Conservation (phyloP, 2,797 vertebrate species). For the Champsocephalus gunnari region DNA sequence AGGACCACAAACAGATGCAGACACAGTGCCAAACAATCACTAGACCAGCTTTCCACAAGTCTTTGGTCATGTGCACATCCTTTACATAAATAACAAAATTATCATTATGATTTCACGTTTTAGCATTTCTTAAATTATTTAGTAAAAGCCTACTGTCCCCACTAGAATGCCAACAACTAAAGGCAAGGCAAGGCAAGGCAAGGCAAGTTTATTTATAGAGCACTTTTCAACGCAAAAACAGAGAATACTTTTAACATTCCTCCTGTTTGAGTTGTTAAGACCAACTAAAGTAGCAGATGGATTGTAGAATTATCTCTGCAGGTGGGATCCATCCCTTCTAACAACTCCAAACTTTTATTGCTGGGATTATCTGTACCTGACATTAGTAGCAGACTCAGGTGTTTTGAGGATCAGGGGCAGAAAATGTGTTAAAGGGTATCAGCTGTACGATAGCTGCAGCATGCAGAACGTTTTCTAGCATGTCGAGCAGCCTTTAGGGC, state of each 20-base stretch:
- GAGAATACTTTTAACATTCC: not conserved
- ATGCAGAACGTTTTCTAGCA: too few relatives aligned
- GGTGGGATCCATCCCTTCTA: too few relatives aligned
- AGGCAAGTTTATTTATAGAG: too few relatives aligned
- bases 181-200: too few relatives aligned
- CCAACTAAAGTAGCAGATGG: not conserved
- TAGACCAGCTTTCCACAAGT: slow-evolving; percentile 60
- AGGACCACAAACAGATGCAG: slow-evolving; percentile 36
- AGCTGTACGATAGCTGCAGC: too few relatives aligned
- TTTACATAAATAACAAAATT: not conserved
- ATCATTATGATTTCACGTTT: not conserved
- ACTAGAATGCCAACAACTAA: not conserved
- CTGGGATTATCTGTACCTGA: too few relatives aligned
- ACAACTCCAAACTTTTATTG: too few relatives aligned
- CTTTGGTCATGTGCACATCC: slow-evolving; percentile 17
- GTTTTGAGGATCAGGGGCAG: too few relatives aligned
- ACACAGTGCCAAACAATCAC: slow-evolving; percentile 38
- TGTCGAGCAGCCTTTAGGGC: too few relatives aligned
- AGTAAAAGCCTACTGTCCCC: not conserved
- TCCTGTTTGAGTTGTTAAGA: slow-evolving; percentile 3
- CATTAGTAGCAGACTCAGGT: too few relatives aligned
- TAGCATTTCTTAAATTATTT: not conserved
- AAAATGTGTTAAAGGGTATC: too few relatives aligned
- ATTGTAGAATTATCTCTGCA: not conserved
- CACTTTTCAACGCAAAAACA: too few relatives aligned